A percentile compares a stretch with the other conserved stretches of the same genome.
Conservation (phyloP, 2,113 vertebrate genomes). For the Gulo gulo region DNA sequence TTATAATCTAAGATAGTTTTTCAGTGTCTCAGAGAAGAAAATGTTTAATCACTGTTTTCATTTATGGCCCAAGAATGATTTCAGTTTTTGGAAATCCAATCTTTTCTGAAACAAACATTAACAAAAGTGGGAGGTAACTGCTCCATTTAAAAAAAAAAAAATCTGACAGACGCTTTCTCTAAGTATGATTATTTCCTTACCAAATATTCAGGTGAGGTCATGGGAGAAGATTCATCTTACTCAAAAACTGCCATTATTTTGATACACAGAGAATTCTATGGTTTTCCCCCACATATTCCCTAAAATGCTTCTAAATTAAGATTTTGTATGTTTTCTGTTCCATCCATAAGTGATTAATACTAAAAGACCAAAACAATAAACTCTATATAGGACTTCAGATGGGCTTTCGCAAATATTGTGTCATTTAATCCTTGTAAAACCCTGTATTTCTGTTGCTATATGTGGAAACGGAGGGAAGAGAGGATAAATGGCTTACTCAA, state of each 20-base stretch:
- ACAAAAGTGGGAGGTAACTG: not conserved
- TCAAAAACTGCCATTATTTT: not conserved
- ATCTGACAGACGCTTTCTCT: not conserved
- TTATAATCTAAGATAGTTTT: not conserved
- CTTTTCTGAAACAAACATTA: conserved; percentile 26
- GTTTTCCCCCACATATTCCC: not conserved
- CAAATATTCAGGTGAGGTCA: not conserved
- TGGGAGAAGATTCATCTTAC: not conserved
- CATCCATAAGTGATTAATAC: not conserved
- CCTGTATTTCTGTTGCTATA: not conserved
- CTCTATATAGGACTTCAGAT: not conserved
- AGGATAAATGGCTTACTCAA: not conserved
- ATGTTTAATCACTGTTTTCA: not conserved
- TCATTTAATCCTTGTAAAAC: not conserved
- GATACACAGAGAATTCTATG: not conserved
- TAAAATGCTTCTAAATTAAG: conserved; percentile 1
- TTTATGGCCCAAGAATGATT: not conserved
- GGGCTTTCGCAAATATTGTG: not conserved
- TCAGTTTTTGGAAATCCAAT: conserved; percentile 25
- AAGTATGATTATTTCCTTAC: not conserved
- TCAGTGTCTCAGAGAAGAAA: not conserved
- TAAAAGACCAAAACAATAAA: not conserved
- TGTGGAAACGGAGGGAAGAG: not conserved
- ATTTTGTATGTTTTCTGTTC: not conserved
- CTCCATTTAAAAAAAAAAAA: not conserved